phyloP scores from a whole-genome alignment of 2,888 invertebrate genomes.

The Drosophila fungiperda region DNA sequence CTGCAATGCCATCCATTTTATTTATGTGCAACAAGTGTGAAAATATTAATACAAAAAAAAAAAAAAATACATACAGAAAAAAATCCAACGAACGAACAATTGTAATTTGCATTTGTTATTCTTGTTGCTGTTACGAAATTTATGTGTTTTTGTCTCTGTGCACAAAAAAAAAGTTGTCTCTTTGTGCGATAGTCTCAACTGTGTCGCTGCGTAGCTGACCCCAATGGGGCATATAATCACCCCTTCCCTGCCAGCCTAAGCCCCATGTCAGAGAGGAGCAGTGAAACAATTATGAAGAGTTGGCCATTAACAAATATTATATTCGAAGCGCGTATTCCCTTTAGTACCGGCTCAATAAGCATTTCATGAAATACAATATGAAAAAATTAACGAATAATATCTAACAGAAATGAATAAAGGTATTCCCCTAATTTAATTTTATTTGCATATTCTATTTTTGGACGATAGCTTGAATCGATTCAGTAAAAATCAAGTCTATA shows the following conservation, averaged over 20 bases:
- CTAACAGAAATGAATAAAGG: background rate
- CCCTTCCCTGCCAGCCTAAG: background rate
- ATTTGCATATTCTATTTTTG: background rate
- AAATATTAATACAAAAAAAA: slow-evolving; percentile 8
- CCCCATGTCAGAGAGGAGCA: slow-evolving; percentile 2
- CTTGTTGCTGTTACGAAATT: slow-evolving; percentile 39
- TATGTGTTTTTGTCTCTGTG: slow-evolving; percentile 35
- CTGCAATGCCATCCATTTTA: slow-evolving; percentile 32
- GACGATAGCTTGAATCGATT: background rate
- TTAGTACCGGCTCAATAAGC: background rate
- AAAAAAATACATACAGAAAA: background rate
- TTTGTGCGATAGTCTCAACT: slow-evolving; percentile 30
- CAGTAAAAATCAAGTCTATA: background rate
- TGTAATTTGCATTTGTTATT: slow-evolving; percentile 46
- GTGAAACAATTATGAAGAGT: slow-evolving; percentile 4
- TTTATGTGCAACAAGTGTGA: slow-evolving; percentile 52
- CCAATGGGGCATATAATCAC: slow-evolving; percentile 33
- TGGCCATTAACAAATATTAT: background rate
- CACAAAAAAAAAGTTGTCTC: slow-evolving; percentile 26
- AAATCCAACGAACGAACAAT: slow-evolving; percentile 10
- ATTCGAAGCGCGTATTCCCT: slow-evolving; percentile 18
- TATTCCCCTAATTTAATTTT: background rate
- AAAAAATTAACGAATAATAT: background rate
- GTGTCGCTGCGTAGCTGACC: slow-evolving; percentile 50
- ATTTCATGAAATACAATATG: background rate